These are phyloP conservation scores for Adelosebastes latens DNA, from an alignment of 2,797 vertebrate species.

Conservation along the genomic window DNA sequence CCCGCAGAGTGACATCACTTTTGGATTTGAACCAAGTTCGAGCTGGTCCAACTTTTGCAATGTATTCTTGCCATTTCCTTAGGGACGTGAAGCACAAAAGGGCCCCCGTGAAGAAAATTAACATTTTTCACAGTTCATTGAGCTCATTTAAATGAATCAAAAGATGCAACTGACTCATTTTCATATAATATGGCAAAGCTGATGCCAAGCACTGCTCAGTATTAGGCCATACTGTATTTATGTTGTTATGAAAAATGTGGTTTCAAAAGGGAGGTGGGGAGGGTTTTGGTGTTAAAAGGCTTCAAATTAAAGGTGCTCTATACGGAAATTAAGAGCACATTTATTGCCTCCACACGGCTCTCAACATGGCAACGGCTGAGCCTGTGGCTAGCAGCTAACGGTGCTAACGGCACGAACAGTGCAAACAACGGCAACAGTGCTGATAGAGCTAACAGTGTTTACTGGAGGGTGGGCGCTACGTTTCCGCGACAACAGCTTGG, in stretches of 20 bases:
- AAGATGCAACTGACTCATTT: constrained; percentile 74
- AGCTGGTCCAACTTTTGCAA: constrained; percentile 63
- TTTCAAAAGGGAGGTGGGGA: not conserved
- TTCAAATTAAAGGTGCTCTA: not conserved
- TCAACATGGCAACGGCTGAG: not conserved
- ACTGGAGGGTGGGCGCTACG: too few relatives aligned
- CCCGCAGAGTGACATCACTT: constrained; percentile 51
- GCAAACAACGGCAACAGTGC: too few relatives aligned
- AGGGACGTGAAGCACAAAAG: constrained; percentile 70
- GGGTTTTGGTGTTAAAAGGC: not conserved
- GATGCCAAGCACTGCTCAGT: constrained; percentile 28
- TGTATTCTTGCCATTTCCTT: constrained; percentile 65
- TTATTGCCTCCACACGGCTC: not conserved
- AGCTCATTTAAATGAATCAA: constrained; percentile 77
- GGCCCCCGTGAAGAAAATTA: constrained; percentile 75
- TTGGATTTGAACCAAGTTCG: constrained; percentile 55
- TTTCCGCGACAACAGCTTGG: too few relatives aligned
- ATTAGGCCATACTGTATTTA: constrained; percentile 37
- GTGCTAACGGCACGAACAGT: too few relatives aligned
- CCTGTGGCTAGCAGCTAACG: too few relatives aligned
- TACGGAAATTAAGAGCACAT: not conserved
- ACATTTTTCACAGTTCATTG: constrained; percentile 77
- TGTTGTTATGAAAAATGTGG: constrained; percentile 14
- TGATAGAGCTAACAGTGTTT: too few relatives aligned
- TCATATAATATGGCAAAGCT: constrained; percentile 51